phyloP scores from a whole-genome alignment of 2,797 vertebrate species.

The Coracias cyanogaster region DNA sequence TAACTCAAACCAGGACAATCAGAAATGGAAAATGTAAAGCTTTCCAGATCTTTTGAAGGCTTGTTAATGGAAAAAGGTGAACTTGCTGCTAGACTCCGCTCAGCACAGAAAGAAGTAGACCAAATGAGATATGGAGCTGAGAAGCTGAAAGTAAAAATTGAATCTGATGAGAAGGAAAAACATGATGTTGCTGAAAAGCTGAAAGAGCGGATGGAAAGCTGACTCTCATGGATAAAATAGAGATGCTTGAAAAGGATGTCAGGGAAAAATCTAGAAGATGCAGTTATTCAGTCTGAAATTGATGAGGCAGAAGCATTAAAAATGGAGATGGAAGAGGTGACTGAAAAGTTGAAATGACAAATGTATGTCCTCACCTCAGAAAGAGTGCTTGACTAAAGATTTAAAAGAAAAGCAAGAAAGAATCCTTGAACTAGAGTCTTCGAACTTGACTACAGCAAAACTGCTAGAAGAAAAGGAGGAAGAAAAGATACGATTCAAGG shows the following conservation, averaged over 20 bases:
- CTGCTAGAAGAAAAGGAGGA: constrained; percentile 78
- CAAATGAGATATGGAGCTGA: constrained; percentile 89
- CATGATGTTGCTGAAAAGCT: constrained; percentile 81
- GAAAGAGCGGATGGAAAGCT: constrained; percentile 81
- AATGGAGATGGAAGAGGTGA: constrained; percentile 74
- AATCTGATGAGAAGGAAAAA: constrained; percentile 90
- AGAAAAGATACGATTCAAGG: constrained; percentile 73
- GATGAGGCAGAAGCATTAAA: constrained; percentile 82
- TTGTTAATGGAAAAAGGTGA: constrained; percentile 89
- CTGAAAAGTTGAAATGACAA: constrained; percentile 63
- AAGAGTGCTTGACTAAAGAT: constrained; percentile 80
- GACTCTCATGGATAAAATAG: constrained; percentile 75
- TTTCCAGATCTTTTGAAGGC: constrained; percentile 84
- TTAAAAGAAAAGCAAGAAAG: constrained; percentile 69
- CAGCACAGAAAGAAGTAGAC: constrained; percentile 86
- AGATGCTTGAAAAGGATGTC: constrained; percentile 83
- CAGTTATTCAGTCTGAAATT: constrained; percentile 85
- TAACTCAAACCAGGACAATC: background rate
- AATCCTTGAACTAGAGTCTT: constrained; percentile 58
- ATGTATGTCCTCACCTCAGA: constrained; percentile 77
- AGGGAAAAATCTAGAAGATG: constrained; percentile 88
- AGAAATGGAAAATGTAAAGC: constrained; percentile 80
- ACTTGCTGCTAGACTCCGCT: constrained; percentile 85
- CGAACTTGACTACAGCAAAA: constrained; percentile 31
- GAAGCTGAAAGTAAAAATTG: constrained; percentile 90